phyloP scores from a whole-genome alignment of 2,888 invertebrate genomes.

The Apamea anceps region DNA sequence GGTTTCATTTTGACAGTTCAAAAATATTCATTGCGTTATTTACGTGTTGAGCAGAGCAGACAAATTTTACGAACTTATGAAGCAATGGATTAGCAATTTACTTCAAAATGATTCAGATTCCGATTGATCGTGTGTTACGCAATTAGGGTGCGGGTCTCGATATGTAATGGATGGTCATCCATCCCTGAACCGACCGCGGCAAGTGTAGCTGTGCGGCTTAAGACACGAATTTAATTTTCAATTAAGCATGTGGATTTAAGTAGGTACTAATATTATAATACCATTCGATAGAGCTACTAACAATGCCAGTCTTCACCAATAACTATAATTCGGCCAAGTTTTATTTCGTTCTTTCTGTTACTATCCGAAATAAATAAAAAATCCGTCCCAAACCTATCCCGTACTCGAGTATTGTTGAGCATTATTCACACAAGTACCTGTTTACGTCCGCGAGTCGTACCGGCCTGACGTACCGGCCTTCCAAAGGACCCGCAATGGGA shows the following conservation, averaged over 20 bases:
- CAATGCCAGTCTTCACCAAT: not conserved
- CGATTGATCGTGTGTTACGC: too few species aligned
- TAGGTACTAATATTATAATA: not conserved
- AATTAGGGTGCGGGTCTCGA: too few species aligned
- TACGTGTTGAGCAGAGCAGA: too few species aligned
- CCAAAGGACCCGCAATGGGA: conserved; percentile 29
- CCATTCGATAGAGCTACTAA: not conserved
- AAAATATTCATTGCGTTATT: too few species aligned
- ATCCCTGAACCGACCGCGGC: not conserved
- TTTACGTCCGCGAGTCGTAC: conserved; percentile 5
- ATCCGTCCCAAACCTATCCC: conserved; percentile 6
- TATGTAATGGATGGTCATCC: not conserved
- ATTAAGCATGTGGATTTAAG: not conserved
- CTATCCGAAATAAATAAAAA: conserved; percentile 23
- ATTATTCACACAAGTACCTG: conserved; percentile 42
- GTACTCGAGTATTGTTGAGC: conserved; percentile 19
- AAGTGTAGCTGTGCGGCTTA: not conserved
- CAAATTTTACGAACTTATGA: too few species aligned
- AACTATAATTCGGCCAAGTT: not conserved
- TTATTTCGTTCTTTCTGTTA: not conserved
- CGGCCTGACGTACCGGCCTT: not conserved
- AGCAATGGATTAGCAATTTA: too few species aligned
- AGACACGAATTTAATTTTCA: not conserved
- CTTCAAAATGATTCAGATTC: too few species aligned
- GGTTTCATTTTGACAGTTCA: too few species aligned